Base-by-base conservation (phyloP, 2,113 vertebrate genomes). In the Electrona antarctica region DNA sequence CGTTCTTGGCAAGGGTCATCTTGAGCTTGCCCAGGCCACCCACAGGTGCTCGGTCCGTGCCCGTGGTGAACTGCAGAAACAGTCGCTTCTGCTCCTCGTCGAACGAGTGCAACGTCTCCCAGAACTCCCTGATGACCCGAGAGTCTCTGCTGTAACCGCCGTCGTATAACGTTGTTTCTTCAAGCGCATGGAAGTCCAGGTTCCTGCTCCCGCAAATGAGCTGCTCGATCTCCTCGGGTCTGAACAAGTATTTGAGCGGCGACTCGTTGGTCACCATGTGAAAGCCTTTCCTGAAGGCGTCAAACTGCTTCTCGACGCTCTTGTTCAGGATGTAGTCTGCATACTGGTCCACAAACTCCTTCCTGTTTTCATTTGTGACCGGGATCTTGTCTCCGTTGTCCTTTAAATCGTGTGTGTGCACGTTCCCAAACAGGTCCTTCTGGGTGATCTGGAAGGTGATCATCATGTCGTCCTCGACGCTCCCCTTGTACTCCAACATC, bases 1-100 rank as follows among this genome's bases (percentile, higher is more conserved):
- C 98, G n/a, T 99, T 99, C 94, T 99, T 99, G 90, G 97, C 98
- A 69, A 99, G 98, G 84, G 98, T 99, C 98, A 98, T 99, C 94
- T 99, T 99, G 83, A 99, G 91, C 88, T 98, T 99, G 70, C 97
- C 98, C 33, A 98, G 94, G 71, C 97, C 97, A 13, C 98, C 98
- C 70, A 99, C 98, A 1, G 97, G 97, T 21, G 97, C 98, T 89
- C 98, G 89, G 92, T 99, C 97, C 54, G 97, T 99, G 88, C 98
- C 98, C 0, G 96, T 98, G 89, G 97, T 98, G 94, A 99, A 98
- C 93, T 98, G 97, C 82, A 98, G 92, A 92, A 99, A 99, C 49
- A 98, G 92, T 78, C 97, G 94, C 94, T 99, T 99, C 93, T 99
- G 96, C 74, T 99, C 98, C 80, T 98, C 96, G 1, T 94, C 95